Evolutionary conservation across 92 coral and sea anemone species (phyloP), one percentile per base, ranked within the genome.

Genomic region (Zoanthus sansibaricus): DNA sequence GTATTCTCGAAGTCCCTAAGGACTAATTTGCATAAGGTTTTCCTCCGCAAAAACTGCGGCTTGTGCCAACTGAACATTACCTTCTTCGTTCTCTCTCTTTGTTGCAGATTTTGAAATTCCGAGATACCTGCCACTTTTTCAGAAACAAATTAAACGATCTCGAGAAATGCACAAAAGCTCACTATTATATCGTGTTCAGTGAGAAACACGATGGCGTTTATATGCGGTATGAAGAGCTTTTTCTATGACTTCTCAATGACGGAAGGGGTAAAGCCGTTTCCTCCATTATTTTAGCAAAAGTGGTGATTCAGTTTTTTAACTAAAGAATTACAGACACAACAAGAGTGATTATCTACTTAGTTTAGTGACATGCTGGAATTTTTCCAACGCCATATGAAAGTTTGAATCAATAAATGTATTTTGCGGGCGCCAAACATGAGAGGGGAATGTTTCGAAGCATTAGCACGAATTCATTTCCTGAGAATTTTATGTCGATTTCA

Each of bases 1-100:
- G 25, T 66, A 66, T 47, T 64, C 21, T 66, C 85, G 54, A 10
- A 66, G 47, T 80, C 75, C 85, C 85, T 15, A 4, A 79, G 74
- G 59, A 46, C 18, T 61, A 80, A 87, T 90, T 90, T 90, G 86
- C 91, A 90, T 90, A 91, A 74, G 95, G 98, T 93, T 93, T 93
- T 94, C 89, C 95, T 92, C 94, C 90, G 93, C 66, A 67, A 18
- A 46, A 59, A 30, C 73, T 20, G 9, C 25, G 33, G 61, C 70
- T 20, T 47, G 62, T 66, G 74, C 75, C 54, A 37, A 66, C 21
- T 20, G 20, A 80, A 18, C 21, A 80, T 21, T 12, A 12, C 16
- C 42, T 32, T 46, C 5, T 69, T 12, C 42, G 2, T 37, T 37
- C 51, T 61, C 21, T 46, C 68, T 59, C 72, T 67, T 18, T 12